phyloP scores from a whole-genome alignment of 2,888 invertebrate genomes.

The Geophilus truncorum region DNA sequence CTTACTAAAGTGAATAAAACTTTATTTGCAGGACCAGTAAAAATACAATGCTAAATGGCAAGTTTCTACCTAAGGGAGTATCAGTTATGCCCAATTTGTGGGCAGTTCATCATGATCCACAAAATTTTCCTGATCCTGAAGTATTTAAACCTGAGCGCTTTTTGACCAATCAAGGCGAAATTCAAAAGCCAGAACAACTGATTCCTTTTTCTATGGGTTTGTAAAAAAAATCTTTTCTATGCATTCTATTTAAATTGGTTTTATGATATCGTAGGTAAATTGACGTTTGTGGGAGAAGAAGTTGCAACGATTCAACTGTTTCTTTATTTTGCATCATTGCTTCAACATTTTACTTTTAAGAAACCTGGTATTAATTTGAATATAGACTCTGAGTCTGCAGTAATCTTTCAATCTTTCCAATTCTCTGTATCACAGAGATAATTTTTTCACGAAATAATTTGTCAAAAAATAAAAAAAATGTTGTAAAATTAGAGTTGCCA shows the following conservation, averaged over 20 bases:
- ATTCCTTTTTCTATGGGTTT: neutral
- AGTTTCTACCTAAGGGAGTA: neutral
- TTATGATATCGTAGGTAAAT: neutral
- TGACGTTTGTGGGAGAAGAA: neutral
- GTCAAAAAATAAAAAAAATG: no score
- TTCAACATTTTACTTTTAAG: neutral
- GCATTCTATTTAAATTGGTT: neutral
- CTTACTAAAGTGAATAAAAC: no score
- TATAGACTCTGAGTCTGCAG: neutral
- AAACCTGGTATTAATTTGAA: neutral
- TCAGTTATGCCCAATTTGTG: neutral
- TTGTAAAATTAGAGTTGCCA: no score
- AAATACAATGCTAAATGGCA: neutral
- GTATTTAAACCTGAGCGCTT: neutral
- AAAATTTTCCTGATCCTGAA: neutral
- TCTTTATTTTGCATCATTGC: neutral
- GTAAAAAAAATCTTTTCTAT: neutral
- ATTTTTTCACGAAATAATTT: no score
- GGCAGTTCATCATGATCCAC: neutral
- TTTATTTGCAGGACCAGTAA: neutral
- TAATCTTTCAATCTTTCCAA: no score
- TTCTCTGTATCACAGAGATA: no score
- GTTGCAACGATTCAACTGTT: neutral
- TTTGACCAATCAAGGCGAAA: neutral
- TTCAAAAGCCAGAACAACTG: neutral